A percentile compares a stretch with the other conserved stretches of the same genome.
These are phyloP conservation scores for Acrobasis repandana DNA, from an alignment of 2,888 invertebrate genomes.

Conservation along the genomic window DNA sequence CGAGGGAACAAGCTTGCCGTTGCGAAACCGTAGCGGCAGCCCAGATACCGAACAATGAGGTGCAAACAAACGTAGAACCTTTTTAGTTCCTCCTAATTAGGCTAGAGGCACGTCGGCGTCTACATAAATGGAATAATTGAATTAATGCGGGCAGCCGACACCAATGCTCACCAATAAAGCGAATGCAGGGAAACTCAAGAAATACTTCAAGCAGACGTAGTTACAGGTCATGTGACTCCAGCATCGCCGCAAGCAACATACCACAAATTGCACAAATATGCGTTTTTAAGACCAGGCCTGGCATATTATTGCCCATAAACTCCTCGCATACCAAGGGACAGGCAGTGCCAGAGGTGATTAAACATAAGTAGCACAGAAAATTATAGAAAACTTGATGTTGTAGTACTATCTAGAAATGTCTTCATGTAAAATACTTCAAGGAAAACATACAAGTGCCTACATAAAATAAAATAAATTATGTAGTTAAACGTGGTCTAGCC, in stretches of 20 bases:
- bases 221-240: neutral
- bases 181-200: constrained; percentile 4
- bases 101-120: constrained; percentile 58
- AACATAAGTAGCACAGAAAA: constrained; percentile 23
- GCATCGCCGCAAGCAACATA: constrained; percentile 26
- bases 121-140: constrained; percentile 78
- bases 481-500: neutral
- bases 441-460: too few species aligned
- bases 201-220: neutral
- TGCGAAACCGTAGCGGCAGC: constrained; percentile 68
- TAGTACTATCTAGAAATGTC: constrained; percentile 29
- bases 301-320: constrained; percentile 37
- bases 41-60: constrained; percentile 77
- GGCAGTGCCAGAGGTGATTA: constrained; percentile 14
- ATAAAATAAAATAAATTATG: too few species aligned
- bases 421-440: constrained; percentile 26
- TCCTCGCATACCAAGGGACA: constrained; percentile 21
- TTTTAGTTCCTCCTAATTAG: constrained; percentile 79
- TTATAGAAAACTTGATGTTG: constrained; percentile 27
- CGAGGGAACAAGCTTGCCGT: constrained; percentile 62
- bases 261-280: constrained; percentile 32
- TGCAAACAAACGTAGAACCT: constrained; percentile 69
- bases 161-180: constrained; percentile 27
- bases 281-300: constrained; percentile 26
- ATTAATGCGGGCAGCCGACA: constrained; percentile 62